phyloP scores from a whole-genome alignment of 2,113 vertebrate genomes.

The Salvelinus sp. region DNA sequence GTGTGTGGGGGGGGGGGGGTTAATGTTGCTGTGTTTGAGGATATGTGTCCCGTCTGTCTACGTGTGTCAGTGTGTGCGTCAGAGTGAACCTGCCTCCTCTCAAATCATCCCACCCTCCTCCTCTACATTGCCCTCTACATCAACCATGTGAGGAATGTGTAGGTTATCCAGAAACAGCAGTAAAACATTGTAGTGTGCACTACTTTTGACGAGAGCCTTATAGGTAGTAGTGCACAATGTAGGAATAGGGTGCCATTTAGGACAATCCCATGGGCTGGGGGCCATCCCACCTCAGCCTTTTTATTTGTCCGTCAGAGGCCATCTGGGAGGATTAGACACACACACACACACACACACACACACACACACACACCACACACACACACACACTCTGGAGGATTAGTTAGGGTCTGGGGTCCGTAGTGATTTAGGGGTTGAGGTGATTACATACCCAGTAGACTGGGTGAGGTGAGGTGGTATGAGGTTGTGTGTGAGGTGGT shows the following conservation, averaged over 20 bases:
- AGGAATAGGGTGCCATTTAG: too few relatives aligned
- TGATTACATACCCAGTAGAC: constrained; percentile 64
- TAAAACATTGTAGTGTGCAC: constrained; percentile 38
- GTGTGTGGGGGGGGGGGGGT: constrained; percentile 27
- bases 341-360: too few relatives aligned
- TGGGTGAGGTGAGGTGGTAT: constrained; percentile 1
- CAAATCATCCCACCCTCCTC: constrained; percentile 29
- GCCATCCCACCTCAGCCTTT: constrained; percentile 57
- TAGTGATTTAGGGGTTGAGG: constrained; percentile 27
- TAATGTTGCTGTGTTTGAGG: constrained; percentile 1
- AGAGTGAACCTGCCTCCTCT: constrained; percentile 48
- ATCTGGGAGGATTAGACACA: constrained; percentile 63
- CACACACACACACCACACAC: too few relatives aligned
- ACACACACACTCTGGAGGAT: too few relatives aligned
- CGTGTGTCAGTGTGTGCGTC: constrained; percentile 13
- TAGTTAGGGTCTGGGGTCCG: constrained; percentile 19
- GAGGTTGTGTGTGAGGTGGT: too few relatives aligned
- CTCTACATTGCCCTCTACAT: constrained; percentile 41
- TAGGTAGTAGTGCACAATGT: too few relatives aligned
- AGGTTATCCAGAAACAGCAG: constrained; percentile 53
- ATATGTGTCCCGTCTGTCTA: too few relatives aligned
- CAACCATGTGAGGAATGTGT: constrained; percentile 66
- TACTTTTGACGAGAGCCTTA: too few relatives aligned
- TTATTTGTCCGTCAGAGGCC: constrained; percentile 70
- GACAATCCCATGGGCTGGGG: constrained; percentile 38